A percentile compares a stretch with the other conserved stretches of the same genome.
phyloP scores from a whole-genome alignment of 2,113 vertebrate genomes.

The Pleuronectes platessa region DNA sequence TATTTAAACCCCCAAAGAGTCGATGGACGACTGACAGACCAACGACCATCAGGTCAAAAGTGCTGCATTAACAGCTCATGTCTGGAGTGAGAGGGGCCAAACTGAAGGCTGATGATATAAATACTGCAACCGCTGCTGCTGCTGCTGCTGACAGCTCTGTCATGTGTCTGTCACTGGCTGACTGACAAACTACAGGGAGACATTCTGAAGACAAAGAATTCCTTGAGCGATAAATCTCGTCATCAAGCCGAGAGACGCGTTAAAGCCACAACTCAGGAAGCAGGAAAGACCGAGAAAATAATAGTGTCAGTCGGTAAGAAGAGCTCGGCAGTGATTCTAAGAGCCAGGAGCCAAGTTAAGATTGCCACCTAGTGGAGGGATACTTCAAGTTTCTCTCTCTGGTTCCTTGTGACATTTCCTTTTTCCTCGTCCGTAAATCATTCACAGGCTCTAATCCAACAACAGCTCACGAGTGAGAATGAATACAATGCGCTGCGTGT shows the following conservation, averaged over 20 bases:
- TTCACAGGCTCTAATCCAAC: slow-evolving; percentile 54
- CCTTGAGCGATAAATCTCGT: slow-evolving; percentile 17
- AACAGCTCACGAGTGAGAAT: slow-evolving; percentile 23
- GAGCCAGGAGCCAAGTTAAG: slow-evolving; percentile 35
- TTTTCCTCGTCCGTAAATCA: slow-evolving; percentile 46
- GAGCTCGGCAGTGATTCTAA: not conserved
- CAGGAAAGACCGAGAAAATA: not conserved
- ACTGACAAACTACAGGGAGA: slow-evolving; percentile 29
- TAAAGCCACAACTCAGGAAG: not conserved
- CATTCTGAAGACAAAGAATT: slow-evolving; percentile 27
- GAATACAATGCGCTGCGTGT: slow-evolving; percentile 55
- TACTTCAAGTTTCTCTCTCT: not conserved
- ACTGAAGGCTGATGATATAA: slow-evolving; percentile 37
- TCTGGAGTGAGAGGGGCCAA: slow-evolving; percentile 31
- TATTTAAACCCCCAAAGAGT: slow-evolving; percentile 27
- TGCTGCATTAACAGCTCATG: slow-evolving; percentile 17
- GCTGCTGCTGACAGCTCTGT: slow-evolving; percentile 28
- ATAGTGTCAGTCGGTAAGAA: slow-evolving; percentile 1
- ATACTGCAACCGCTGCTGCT: slow-evolving; percentile 34
- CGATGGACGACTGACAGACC: slow-evolving; percentile 11
- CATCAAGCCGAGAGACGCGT: slow-evolving; percentile 11
- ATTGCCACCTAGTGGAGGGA: slow-evolving; percentile 79
- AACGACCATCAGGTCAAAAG: slow-evolving; percentile 29
- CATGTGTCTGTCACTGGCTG: slow-evolving; percentile 35
- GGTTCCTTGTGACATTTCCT: slow-evolving; percentile 17